phyloP scores from a whole-genome alignment of 2,888 invertebrate genomes.

The Dexiosoma caninum region DNA sequence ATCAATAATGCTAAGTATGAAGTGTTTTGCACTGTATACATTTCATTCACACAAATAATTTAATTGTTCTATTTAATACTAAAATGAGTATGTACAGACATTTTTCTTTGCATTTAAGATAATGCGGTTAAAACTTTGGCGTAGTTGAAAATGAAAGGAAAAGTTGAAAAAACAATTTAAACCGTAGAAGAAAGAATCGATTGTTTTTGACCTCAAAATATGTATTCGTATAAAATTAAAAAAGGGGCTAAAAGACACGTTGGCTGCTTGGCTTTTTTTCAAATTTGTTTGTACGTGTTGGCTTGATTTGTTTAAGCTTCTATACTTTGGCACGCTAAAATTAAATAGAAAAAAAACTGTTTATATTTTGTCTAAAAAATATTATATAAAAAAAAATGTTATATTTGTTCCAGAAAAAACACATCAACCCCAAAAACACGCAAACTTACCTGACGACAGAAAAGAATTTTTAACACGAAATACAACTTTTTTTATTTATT shows the following conservation, averaged over 20 bases:
- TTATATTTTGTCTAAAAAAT: slow-evolving; percentile 9
- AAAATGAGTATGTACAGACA: background rate
- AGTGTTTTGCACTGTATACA: background rate
- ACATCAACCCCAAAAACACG: slow-evolving; percentile 32
- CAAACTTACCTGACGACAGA: slow-evolving; percentile 42
- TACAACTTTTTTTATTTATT: background rate
- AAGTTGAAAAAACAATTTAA: background rate
- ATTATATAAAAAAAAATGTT: slow-evolving; percentile 19
- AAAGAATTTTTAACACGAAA: background rate
- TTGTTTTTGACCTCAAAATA: slow-evolving; percentile 63
- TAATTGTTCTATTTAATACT: background rate
- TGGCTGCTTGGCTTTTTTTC: slow-evolving; percentile 30
- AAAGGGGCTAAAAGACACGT: background rate
- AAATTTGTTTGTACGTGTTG: slow-evolving; percentile 49
- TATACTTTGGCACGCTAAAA: slow-evolving; percentile 60
- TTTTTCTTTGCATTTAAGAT: slow-evolving; percentile 6
- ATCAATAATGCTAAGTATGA: background rate
- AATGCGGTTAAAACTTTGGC: slow-evolving; percentile 30
- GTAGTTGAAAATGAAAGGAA: slow-evolving; percentile 37
- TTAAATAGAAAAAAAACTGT: slow-evolving; percentile 2
- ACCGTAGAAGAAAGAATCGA: slow-evolving; percentile 51
- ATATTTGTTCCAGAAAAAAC: slow-evolving; percentile 23
- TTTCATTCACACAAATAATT: background rate
- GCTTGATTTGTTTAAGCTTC: slow-evolving; percentile 56
- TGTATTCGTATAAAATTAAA: slow-evolving; percentile 12